Base-by-base conservation (phyloP, 1,140 invertebrate genomes). In the Oscheius sp. region DNA sequence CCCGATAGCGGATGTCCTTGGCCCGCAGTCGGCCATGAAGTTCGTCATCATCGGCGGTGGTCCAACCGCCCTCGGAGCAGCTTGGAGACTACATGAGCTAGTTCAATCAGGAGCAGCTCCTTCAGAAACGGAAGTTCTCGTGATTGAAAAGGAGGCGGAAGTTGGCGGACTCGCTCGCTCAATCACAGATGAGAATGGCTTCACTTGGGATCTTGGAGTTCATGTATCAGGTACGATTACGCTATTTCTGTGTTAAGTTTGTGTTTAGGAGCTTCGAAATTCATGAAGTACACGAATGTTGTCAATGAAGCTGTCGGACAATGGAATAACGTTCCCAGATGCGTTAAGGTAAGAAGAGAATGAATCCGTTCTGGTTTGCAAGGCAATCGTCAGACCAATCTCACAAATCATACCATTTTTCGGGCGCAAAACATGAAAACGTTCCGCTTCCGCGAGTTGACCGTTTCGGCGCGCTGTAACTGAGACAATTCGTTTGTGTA, bases 161-260 rank as follows among this genome's bases (percentile, higher is more conserved):
- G 68, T 74, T 3, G 71, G 71, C 10, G 71, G 71, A 10, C 42
- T 73, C 7, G 71, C 71, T n/a, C 42, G 70, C 15, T 73, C 71
- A 18, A 34, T 73, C 10, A 73, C 71, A 4, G 71, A 73, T 42
- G 26, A 59, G 18, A 64, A 61, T 13, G 71, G 71, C 15, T 73
- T 73, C 58, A 73, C 68, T 3, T 73, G 71, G 71, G 71, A 73
- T 72, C 46, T 73, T 13, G 71, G 71, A 20, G 71, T 73, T 7
- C 71, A 73, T 62, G 58, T 73, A 7, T 68, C 71, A 20, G 71
- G 61, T 34, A 63, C 7, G 36, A 63, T 38, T 26, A 59, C 20
- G 23, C 20, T 59, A 59, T 0, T 59, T 42, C 23, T 1, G 15
- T 29, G n/a, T n/a, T n/a, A n/a, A n/a, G n/a, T n/a, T n/a, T n/a